Evolutionary conservation across 53 echinoderm and acorn worm species (phyloP).

Genomic region (Holothuria leucospilota): DNA sequence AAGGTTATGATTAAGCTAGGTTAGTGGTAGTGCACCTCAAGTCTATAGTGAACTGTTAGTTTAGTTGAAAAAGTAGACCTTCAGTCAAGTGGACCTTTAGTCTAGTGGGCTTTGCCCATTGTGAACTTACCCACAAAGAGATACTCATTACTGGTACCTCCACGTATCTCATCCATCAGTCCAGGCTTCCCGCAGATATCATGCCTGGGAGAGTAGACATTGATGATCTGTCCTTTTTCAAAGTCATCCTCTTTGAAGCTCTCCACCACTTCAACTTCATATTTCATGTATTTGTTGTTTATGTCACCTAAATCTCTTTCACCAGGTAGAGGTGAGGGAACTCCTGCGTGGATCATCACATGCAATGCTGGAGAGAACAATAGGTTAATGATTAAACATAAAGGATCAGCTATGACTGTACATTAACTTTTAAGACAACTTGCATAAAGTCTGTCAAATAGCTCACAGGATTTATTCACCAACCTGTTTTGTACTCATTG

Average conservation of each 20-base stretch:
- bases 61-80: too few species aligned
- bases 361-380: neutral
- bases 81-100: too few species aligned
- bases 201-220: conserved; percentile 37
- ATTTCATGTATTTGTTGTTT: neutral
- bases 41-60: too few species aligned
- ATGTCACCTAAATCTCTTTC: neutral
- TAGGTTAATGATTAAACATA: too few species aligned
- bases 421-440: too few species aligned
- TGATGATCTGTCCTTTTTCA: conserved; percentile 16
- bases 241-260: conserved; percentile 71
- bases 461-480: too few species aligned
- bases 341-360: neutral
- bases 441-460: too few species aligned
- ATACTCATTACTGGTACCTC: neutral
- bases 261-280: conserved; percentile 71
- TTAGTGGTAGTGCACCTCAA: too few species aligned
- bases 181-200: conserved; percentile 28
- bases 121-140: neutral
- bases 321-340: neutral
- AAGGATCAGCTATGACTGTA: too few species aligned
- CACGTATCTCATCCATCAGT: conserved; percentile 30
- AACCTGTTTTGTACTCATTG: too few species aligned
- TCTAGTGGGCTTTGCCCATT: too few species aligned
- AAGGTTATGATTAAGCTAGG: too few species aligned